These are phyloP conservation scores for Pseudachorutes palmiensis DNA, from an alignment of 1,140 invertebrate species.

Conservation along the genomic window DNA sequence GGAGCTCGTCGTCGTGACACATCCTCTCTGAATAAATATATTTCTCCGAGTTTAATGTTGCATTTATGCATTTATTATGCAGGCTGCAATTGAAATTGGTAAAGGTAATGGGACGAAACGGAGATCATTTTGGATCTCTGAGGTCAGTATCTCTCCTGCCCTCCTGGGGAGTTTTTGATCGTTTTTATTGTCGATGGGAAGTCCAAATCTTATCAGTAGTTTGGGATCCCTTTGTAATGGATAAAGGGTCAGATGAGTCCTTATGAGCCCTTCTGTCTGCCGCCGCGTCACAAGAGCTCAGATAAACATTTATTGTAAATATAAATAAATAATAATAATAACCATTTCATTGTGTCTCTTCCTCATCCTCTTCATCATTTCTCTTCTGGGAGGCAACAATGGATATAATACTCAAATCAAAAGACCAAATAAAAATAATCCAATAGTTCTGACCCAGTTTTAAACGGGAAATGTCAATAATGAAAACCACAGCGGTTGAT, in stretches of 20 bases:
- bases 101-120: constrained; percentile 16
- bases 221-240: neutral
- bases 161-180: constrained; percentile 35
- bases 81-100: neutral
- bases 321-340: neutral
- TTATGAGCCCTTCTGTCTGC: neutral
- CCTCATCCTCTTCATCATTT: too few relatives aligned
- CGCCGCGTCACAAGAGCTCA: neutral
- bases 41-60: neutral
- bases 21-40: neutral
- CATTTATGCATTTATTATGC: neutral
- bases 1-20: too few relatives aligned
- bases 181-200: constrained; percentile 30
- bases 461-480: too few relatives aligned
- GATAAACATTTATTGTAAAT: neutral
- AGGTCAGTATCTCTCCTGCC: constrained; percentile 1
- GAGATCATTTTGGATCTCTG: neutral
- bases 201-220: neutral
- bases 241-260: neutral
- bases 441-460: too few relatives aligned
- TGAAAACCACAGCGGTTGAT: too few relatives aligned
- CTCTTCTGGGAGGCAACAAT: too few relatives aligned
- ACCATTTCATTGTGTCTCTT: too few relatives aligned
- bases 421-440: too few relatives aligned
- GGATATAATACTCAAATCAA: too few relatives aligned